Percentiles rank a stretch among this genome's conserved stretches.
Conservation (phyloP, 2,888 invertebrate species). For the Tenthredo livida region DNA sequence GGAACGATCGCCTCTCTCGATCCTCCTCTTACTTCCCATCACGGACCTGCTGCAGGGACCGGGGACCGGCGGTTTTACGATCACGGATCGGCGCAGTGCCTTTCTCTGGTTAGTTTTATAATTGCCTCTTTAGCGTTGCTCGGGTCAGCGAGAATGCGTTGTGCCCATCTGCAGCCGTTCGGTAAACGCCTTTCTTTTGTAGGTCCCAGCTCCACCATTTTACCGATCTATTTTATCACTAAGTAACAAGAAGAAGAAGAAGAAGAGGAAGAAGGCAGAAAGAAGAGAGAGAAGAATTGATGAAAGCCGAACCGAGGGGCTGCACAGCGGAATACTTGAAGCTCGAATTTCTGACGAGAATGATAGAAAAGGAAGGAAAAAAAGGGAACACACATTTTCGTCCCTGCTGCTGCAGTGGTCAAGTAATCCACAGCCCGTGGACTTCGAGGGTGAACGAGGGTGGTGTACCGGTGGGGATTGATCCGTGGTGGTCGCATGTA, state of each 20-base stretch:
- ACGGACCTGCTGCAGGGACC: neutral
- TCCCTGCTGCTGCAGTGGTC: constrained; percentile 36
- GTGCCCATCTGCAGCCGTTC: constrained; percentile 2
- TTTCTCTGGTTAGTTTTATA: constrained; percentile 66
- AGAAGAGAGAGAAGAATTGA: neutral
- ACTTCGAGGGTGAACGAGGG: constrained; percentile 21
- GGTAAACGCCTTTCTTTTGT: constrained; percentile 45
- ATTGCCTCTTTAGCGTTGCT: constrained; percentile 74
- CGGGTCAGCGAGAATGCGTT: constrained; percentile 38
- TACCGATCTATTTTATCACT: neutral
- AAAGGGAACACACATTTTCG: constrained; percentile 27
- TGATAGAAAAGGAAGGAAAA: constrained; percentile 33
- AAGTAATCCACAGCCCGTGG: constrained; percentile 42
- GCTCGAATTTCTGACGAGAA: neutral
- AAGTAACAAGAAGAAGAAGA: neutral
- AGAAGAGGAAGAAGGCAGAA: neutral
- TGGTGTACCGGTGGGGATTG: constrained; percentile 67
- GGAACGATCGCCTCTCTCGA: neutral
- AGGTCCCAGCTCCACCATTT: neutral
- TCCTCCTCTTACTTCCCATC: neutral
- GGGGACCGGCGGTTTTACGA: constrained; percentile 37
- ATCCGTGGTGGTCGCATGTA: constrained; percentile 68
- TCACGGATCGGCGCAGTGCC: constrained; percentile 38
- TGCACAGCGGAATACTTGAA: neutral
- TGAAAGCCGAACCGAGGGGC: too few species aligned